Percentiles rank a stretch among this genome's conserved stretches.
phyloP scores from a whole-genome alignment of 2,797 vertebrate species.

The Oreochromis mossambicus region DNA sequence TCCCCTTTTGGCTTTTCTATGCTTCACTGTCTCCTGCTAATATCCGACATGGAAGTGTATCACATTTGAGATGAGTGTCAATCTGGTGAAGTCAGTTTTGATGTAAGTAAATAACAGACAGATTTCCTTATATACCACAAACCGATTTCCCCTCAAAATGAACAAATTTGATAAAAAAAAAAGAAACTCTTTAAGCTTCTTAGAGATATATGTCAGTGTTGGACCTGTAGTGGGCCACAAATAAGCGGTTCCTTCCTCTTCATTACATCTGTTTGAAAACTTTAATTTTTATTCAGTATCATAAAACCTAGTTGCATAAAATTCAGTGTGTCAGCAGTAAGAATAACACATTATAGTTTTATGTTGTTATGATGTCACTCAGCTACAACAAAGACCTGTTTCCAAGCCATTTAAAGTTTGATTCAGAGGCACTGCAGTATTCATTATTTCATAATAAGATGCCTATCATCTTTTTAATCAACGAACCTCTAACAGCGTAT shows the following conservation, averaged over 20 bases:
- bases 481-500: not conserved
- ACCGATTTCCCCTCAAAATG: rapidly evolving
- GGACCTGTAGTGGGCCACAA: rapidly evolving
- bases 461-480: not conserved
- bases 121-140: not conserved
- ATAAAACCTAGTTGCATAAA: not conserved
- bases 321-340: not conserved
- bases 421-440: not conserved
- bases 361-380: not conserved
- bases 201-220: not conserved
- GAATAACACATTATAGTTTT: not conserved
- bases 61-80: not conserved
- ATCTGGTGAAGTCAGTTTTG: not conserved
- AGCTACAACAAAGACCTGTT: not conserved
- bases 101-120: not conserved
- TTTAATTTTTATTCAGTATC: not conserved
- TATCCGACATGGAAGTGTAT: not conserved
- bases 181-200: not conserved
- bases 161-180: rapidly evolving
- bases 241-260: not conserved
- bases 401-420: not conserved
- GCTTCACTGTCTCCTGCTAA: not conserved
- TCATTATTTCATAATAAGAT: not conserved
- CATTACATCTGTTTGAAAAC: not conserved
- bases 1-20: not conserved